Base-by-base conservation (phyloP, 2,888 invertebrate genomes). In the Busseola fusca region DNA sequence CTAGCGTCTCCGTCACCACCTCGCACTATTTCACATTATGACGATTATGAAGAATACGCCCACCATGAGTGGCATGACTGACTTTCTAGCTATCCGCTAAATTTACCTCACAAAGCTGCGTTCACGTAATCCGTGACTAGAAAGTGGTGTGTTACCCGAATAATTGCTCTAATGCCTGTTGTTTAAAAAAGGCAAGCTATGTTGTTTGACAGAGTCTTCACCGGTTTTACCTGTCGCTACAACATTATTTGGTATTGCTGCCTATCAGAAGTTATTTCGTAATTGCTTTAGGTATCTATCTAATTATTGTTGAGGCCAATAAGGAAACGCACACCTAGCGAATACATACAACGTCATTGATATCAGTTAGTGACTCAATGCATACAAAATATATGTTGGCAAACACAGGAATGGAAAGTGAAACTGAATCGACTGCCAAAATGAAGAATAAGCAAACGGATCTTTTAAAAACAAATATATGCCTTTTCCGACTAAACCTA, bases 51-150 rank as follows among this genome's bases (percentile, higher is more conserved):
- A 86, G 87, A 89, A 83, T 86, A 87, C 87, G 78, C 84, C 86
- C 76, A 82, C 76, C 82, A 84, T 79, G 75, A 84, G 70, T 84
- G 75, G 70, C 85, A 83, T 86, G 84, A 83, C 84, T 88, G 85
- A 87, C 91, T 91, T 92, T 93, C 91, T 92, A 91, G 85, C 83
- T 86, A 90, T 88, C 85, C 87, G 88, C 87, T 87, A 87, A 91
- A 89, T 86, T 87, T 88, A 90, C 89, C 85, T 86, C 87, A 88
- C 90, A 90, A 90, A 88, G 85, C 86, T 86, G 85, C 76, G 87
- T 88, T 91, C 89, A 91, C 91, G 93, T 93, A 92, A 92, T 90
- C 86, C 88, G 87, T 89, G 91, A 89, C 89, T 91, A 93, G 92
- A 93, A 93, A 93, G 92, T 91, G 80, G 87, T 88, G 81, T 88